phyloP scores from a whole-genome alignment of 2,888 invertebrate genomes.

The Tiliacea aurago region DNA sequence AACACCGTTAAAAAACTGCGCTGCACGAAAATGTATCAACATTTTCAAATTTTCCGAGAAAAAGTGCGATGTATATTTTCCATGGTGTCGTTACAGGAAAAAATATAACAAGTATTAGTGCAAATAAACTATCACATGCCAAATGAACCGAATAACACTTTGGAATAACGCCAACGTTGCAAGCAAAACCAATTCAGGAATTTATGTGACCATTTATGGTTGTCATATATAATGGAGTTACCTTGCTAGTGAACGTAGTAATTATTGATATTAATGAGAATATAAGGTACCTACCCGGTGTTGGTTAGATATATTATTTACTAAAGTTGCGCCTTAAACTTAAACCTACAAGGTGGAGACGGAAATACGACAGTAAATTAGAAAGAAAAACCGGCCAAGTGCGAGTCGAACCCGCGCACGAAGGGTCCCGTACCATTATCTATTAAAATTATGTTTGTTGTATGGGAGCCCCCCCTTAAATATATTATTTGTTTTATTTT shows the following conservation, averaged over 20 bases:
- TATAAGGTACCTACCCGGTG: neutral
- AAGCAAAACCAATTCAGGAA: slow-evolving; percentile 47
- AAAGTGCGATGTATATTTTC: slow-evolving; percentile 38
- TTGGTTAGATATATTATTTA: neutral
- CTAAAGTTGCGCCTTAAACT: neutral
- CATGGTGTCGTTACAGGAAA: slow-evolving; percentile 37
- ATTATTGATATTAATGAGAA: neutral
- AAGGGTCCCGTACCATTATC: too few relatives aligned
- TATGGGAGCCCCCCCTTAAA: too few relatives aligned
- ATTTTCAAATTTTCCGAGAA: neutral
- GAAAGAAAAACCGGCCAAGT: too few relatives aligned
- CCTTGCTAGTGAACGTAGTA: neutral
- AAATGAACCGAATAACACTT: slow-evolving; percentile 64
- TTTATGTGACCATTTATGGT: slow-evolving; percentile 39
- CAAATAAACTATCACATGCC: slow-evolving; percentile 62
- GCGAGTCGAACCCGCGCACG: too few relatives aligned
- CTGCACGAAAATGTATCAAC: neutral
- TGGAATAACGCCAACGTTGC: slow-evolving; percentile 68
- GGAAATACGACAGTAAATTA: too few relatives aligned
- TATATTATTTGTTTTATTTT: too few relatives aligned
- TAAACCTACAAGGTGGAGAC: too few relatives aligned
- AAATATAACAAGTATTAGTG: slow-evolving; percentile 62
- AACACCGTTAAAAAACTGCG: neutral
- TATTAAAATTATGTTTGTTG: too few relatives aligned
- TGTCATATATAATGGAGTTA: slow-evolving; percentile 14